Evolutionary conservation across 2,888 invertebrate genomes (phyloP).

Genomic region (Meiosimyza decipiens): DNA sequence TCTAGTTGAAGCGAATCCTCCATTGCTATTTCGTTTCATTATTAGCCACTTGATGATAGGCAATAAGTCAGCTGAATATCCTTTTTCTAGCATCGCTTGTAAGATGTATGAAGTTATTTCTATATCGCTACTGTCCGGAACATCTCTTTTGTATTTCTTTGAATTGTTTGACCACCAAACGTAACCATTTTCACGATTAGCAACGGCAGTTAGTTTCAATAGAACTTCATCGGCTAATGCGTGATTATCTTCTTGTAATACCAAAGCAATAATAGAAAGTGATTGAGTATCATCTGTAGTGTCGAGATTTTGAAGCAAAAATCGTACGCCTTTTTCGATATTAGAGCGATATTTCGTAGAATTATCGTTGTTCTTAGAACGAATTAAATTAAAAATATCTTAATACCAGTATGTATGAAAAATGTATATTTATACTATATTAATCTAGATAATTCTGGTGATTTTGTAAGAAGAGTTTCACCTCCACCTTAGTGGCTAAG

Average conservation of each 20-base stretch:
- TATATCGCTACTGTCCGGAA: conserved; percentile 74
- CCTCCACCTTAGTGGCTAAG: no score
- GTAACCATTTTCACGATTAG: conserved; percentile 69
- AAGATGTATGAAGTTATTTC: conserved; percentile 86
- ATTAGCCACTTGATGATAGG: conserved; percentile 78
- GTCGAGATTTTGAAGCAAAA: no score
- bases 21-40: conserved; percentile 72
- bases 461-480: no score
- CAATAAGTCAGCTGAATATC: conserved; percentile 51
- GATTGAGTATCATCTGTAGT: no score
- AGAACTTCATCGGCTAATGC: conserved; percentile 68
- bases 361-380: no score
- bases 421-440: no score
- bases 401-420: no score
- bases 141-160: conserved; percentile 65
- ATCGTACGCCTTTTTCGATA: no score
- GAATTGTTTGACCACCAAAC: conserved; percentile 78
- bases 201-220: conserved; percentile 67
- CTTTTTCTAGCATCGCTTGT: conserved; percentile 70
- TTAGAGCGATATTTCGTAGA: no score
- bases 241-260: conserved; percentile 79
- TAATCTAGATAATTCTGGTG: no score
- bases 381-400: background rate
- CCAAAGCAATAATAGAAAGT: conserved; percentile 73
- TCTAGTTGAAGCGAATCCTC: conserved; percentile 79